phyloP scores from a whole-genome alignment of 1,140 invertebrate genomes.

The Saxidomus purpurata region DNA sequence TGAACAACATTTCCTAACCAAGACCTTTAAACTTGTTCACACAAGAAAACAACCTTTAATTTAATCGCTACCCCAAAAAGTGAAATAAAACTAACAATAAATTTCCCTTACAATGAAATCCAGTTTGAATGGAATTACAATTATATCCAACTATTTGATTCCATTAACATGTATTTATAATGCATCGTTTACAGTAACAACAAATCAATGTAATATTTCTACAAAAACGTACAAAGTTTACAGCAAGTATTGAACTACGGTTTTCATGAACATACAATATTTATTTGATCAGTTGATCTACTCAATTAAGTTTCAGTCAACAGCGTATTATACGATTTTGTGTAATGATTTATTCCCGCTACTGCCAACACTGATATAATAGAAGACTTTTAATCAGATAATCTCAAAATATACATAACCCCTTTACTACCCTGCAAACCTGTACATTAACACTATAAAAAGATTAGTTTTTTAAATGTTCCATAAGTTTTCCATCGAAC shows the following conservation, averaged over 20 bases:
- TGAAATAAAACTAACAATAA: too few relatives aligned
- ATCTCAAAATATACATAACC: neutral
- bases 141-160: too few relatives aligned
- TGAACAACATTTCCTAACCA: too few relatives aligned
- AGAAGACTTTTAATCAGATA: constrained; percentile 1
- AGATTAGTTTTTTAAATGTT: too few relatives aligned
- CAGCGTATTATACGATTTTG: constrained; percentile 7
- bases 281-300: constrained; percentile 16
- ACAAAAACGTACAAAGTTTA: neutral
- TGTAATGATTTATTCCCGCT: neutral
- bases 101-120: too few relatives aligned
- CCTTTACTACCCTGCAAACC: neutral
- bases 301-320: neutral
- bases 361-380: neutral
- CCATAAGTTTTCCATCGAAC: too few relatives aligned
- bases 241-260: neutral
- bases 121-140: too few relatives aligned
- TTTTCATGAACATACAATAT: neutral
- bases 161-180: too few relatives aligned
- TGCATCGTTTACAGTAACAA: too few relatives aligned
- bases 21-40: too few relatives aligned
- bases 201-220: neutral
- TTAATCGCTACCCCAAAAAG: too few relatives aligned
- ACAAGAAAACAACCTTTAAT: too few relatives aligned
- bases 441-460: neutral